These are phyloP conservation scores for Tragopan temminckii DNA, from an alignment of 2,797 vertebrate genomes.

Conservation along the genomic window DNA sequence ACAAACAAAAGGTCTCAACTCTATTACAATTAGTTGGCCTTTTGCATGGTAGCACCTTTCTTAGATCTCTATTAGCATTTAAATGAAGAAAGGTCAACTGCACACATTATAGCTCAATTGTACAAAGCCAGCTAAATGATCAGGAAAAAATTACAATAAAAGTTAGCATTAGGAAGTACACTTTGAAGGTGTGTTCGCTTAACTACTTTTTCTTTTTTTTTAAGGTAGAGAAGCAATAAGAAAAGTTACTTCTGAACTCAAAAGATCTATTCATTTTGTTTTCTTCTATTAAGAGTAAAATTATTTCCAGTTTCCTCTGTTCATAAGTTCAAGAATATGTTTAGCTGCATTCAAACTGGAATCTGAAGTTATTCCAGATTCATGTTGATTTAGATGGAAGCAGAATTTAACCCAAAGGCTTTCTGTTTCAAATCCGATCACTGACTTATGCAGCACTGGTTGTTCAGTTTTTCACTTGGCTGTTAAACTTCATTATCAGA, in stretches of 20 bases:
- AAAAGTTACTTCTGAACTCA: neutral
- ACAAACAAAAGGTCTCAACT: constrained; percentile 50
- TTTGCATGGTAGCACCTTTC: constrained; percentile 15
- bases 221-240: neutral
- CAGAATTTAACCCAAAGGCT: neutral
- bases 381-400: neutral
- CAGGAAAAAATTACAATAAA: neutral
- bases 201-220: neutral
- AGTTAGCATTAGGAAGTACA: neutral
- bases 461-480: neutral
- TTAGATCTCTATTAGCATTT: constrained; percentile 69
- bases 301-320: neutral
- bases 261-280: neutral
- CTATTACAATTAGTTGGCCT: constrained; percentile 43
- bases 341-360: neutral
- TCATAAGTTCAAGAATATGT: neutral
- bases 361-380: neutral
- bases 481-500: neutral
- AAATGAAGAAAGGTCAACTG: constrained; percentile 63
- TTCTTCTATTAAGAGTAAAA: neutral
- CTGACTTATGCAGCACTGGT: neutral
- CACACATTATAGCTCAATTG: constrained; percentile 17
- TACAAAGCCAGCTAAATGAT: neutral
- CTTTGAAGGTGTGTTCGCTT: neutral
- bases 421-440: neutral